A percentile compares a stretch with the other conserved stretches of the same genome.
Evolutionary conservation across 2,113 vertebrate species (phyloP).

Genomic region (Prinia subflava): DNA sequence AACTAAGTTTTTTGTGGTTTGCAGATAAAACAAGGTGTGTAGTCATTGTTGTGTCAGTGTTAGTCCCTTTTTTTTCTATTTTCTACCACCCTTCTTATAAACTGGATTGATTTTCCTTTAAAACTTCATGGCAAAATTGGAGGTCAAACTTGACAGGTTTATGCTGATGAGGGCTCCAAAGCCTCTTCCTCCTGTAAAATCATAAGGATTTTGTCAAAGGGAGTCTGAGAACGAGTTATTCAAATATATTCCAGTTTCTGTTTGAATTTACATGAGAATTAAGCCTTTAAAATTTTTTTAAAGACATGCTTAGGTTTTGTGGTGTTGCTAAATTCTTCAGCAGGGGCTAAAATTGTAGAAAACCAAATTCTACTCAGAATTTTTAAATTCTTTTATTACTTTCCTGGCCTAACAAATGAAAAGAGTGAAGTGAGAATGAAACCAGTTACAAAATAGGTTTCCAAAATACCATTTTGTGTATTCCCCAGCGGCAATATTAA

Average conservation of each 20-base stretch:
- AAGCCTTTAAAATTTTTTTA: accelerated
- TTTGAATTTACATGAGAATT: neutral
- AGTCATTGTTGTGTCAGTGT: neutral
- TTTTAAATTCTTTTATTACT: neutral
- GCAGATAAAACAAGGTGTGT: neutral
- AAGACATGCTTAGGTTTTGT: neutral
- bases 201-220: neutral
- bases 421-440: neutral
- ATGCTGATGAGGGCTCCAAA: neutral
- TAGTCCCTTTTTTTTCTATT: neutral
- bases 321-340: neutral
- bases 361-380: neutral
- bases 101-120: neutral
- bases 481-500: neutral
- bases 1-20: neutral
- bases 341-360: neutral
- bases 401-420: neutral
- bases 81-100: neutral
- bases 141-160: neutral
- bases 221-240: neutral
- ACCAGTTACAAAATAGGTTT: neutral
- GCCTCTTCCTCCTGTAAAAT: neutral
- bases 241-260: neutral
- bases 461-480: neutral
- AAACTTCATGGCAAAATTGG: neutral